A percentile compares a stretch with the other conserved stretches of the same genome.
These are phyloP conservation scores for Hippocampus mohnikei DNA, from an alignment of 2,113 vertebrate genomes.

Conservation along the genomic window DNA sequence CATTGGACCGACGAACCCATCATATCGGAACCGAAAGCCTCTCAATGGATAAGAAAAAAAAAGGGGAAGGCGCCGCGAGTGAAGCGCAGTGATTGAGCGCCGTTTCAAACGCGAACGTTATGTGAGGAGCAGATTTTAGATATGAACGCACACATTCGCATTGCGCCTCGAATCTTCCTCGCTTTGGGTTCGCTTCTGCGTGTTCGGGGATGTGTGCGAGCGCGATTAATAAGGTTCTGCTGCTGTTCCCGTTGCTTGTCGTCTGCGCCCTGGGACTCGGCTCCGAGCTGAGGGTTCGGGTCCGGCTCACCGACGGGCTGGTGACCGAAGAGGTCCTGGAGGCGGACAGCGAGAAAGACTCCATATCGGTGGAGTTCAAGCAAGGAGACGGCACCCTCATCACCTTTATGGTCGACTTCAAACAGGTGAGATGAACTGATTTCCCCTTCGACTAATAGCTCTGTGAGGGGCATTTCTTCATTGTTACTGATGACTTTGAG, in stretches of 20 bases:
- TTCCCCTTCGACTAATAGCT: not conserved
- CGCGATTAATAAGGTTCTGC: constrained; percentile 48
- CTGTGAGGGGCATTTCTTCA: not conserved
- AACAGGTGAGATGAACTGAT: constrained; percentile 74
- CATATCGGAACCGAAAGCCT: constrained; percentile 26
- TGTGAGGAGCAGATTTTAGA: constrained; percentile 18
- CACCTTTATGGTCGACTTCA: constrained; percentile 88
- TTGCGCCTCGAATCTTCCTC: constrained; percentile 34
- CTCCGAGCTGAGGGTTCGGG: constrained; percentile 85
- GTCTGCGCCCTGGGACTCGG: constrained; percentile 45
- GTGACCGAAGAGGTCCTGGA: constrained; percentile 89
- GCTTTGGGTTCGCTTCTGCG: constrained; percentile 40
- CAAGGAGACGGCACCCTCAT: constrained; percentile 86
- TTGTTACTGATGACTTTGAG: not conserved
- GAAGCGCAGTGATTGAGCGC: constrained; percentile 34
- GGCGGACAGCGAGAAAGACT: constrained; percentile 85
- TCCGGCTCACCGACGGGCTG: constrained; percentile 84
- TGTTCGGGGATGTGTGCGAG: constrained; percentile 68
- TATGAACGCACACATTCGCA: constrained; percentile 46
- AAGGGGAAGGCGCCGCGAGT: constrained; percentile 15
- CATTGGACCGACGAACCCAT: constrained; percentile 3
- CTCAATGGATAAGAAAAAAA: constrained; percentile 33
- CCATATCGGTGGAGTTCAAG: constrained; percentile 85
- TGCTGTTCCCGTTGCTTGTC: constrained; percentile 55
- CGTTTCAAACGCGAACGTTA: not conserved